These are phyloP conservation scores for Lottia scabra DNA, from an alignment of 2,888 invertebrate species.

Conservation along the genomic window DNA sequence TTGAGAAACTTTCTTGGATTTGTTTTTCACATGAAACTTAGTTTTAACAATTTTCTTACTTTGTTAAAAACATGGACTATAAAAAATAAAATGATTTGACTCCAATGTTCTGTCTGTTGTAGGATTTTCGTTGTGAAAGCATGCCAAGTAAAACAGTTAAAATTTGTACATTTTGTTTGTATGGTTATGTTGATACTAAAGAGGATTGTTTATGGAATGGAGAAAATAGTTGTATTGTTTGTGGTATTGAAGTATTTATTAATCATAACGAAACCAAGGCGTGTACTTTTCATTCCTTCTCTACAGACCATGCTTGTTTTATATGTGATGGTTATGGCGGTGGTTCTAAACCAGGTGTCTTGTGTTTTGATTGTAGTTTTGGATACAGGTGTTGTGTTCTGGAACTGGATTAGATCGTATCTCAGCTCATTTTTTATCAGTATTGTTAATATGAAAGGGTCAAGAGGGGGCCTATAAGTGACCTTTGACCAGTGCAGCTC, in stretches of 20 bases:
- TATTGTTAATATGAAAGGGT: no score
- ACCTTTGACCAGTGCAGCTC: no score
- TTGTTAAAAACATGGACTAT: no score
- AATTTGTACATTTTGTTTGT: conserved; percentile 21
- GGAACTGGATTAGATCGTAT: neutral
- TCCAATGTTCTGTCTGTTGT: neutral
- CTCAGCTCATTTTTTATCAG: neutral
- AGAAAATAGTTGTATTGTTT: conserved; percentile 24
- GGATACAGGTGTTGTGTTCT: neutral
- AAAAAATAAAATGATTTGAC: neutral
- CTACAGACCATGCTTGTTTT: neutral
- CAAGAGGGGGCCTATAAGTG: no score
- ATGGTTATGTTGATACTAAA: neutral
- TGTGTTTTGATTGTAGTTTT: neutral
- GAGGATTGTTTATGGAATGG: conserved; percentile 2
- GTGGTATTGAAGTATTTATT: conserved; percentile 14
- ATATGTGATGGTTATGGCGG: conserved; percentile 12
- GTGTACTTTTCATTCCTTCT: conserved; percentile 14
- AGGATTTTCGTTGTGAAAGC: conserved; percentile 20
- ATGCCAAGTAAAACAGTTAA: conserved; percentile 19
- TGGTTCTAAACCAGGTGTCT: conserved; percentile 2
- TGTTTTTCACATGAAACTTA: no score
- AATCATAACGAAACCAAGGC: neutral
- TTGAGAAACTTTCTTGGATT: no score
- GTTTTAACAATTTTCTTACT: no score